phyloP scores from a whole-genome alignment of 2,113 vertebrate species.

The Hemibagrus wyckioides region DNA sequence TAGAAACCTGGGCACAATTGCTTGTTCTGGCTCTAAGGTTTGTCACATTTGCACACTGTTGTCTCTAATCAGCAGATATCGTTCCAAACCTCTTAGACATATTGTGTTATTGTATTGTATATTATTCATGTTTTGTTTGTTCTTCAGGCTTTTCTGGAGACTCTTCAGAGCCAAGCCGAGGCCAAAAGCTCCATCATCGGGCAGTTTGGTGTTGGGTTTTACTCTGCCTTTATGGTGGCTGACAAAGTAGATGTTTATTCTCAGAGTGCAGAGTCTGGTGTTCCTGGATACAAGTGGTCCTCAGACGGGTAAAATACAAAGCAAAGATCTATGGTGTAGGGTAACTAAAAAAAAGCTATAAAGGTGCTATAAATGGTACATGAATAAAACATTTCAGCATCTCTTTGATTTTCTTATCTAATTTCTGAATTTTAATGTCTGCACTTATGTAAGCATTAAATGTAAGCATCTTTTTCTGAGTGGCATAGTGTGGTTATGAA shows the following conservation, averaged over 20 bases:
- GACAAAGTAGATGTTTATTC: constrained; percentile 90
- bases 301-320: constrained; percentile 85
- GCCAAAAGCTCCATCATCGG: constrained; percentile 91
- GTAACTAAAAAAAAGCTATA: background rate
- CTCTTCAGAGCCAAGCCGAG: constrained; percentile 86
- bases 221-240: constrained; percentile 97
- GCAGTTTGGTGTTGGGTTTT: constrained; percentile 98
- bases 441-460: background rate
- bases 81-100: background rate
- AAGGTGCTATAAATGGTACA: background rate
- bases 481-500: background rate
- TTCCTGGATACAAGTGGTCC: constrained; percentile 86
- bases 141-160: constrained; percentile 86
- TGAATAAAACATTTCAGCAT: background rate
- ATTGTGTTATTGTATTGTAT: background rate
- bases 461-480: background rate
- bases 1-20: constrained; percentile 92
- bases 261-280: constrained; percentile 69
- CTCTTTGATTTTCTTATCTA: background rate
- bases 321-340: background rate
- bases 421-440: background rate
- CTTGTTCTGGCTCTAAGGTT: constrained; percentile 96
- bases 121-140: background rate
- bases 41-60: constrained; percentile 6
- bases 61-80: background rate